A percentile compares a stretch with the other conserved stretches of the same genome.
Evolutionary conservation across 2,113 vertebrate genomes (phyloP).

Genomic region (Dolichotis patagonum): DNA sequence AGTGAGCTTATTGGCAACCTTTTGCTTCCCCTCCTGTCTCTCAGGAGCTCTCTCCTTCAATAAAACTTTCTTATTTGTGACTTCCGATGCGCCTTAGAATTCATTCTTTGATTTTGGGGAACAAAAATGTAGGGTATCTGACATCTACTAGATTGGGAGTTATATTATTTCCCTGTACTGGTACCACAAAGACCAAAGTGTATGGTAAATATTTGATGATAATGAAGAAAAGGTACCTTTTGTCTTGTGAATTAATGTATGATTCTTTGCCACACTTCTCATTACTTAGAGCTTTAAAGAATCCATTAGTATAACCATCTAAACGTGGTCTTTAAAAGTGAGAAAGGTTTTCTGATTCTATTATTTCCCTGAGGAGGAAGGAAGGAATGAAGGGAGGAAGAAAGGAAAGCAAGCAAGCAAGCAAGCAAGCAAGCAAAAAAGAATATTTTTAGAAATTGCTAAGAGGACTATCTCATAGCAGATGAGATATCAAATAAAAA

Average conservation of each 20-base stretch:
- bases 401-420: background rate
- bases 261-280: conserved; percentile 58
- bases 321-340: background rate
- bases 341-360: conserved; percentile 11
- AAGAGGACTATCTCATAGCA: background rate
- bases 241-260: background rate
- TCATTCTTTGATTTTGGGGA: background rate
- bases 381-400: too few species aligned
- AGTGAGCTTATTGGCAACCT: background rate
- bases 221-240: conserved; percentile 46
- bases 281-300: background rate
- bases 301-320: conserved; percentile 44
- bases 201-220: conserved; percentile 67
- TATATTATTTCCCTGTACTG: background rate
- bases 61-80: background rate
- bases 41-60: background rate
- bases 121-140: background rate
- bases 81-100: background rate
- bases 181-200: background rate
- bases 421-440: background rate
- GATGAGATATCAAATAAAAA: background rate
- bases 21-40: background rate
- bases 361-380: background rate
- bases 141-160: background rate
- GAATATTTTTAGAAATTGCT: background rate